phyloP scores from a whole-genome alignment of 2,797 vertebrate genomes.

The Phalanger gymnotis region DNA sequence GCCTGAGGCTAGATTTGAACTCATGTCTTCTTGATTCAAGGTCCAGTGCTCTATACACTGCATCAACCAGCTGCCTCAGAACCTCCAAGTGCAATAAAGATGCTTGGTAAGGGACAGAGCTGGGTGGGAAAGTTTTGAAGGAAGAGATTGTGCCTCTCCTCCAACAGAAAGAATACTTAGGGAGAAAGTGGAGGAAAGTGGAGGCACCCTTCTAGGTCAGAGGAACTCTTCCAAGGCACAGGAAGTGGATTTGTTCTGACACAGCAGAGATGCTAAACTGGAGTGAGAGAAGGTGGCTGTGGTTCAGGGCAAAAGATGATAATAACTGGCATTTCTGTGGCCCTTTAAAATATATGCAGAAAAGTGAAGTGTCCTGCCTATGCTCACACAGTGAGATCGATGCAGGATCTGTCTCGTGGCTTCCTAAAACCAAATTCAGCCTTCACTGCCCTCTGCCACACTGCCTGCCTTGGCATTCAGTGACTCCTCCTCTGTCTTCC shows the following conservation, averaged over 20 bases:
- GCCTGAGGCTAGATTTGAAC: neutral
- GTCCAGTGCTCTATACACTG: neutral
- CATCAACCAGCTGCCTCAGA: neutral
- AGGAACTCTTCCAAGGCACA: neutral
- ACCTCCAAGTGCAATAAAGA: neutral
- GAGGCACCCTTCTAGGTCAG: neutral
- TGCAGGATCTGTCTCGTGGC: neutral
- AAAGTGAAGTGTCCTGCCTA: neutral
- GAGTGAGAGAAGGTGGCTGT: neutral
- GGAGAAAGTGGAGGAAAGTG: neutral
- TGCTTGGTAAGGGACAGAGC: neutral
- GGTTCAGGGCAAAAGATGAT: neutral
- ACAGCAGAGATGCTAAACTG: neutral
- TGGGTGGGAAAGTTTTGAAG: no score
- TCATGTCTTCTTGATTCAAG: neutral
- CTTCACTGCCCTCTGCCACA: neutral
- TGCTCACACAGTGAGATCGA: neutral
- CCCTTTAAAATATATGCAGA: neutral
- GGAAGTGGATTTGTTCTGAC: neutral
- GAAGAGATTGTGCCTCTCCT: neutral
- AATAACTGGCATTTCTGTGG: neutral
- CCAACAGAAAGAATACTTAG: neutral
- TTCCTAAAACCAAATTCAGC: neutral
- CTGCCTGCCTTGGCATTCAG: neutral
- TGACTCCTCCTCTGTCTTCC: accelerated